phyloP scores from a whole-genome alignment of 2,113 vertebrate genomes.

The Phaethon lepturus region DNA sequence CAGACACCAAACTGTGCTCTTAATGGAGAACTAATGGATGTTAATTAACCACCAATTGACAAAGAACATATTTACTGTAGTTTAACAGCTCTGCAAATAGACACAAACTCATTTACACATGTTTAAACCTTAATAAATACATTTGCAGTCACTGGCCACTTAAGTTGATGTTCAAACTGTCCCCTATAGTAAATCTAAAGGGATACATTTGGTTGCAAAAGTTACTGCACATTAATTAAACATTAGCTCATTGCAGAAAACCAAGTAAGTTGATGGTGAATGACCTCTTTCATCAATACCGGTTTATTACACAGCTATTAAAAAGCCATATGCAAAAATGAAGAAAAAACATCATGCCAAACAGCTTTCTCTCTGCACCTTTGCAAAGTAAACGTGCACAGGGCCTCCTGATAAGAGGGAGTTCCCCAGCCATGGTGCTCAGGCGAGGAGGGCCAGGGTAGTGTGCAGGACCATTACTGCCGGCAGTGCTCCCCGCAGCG shows the following conservation, averaged over 20 bases:
- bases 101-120: conserved; percentile 59
- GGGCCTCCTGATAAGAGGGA: background rate
- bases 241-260: conserved; percentile 49
- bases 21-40: conserved; percentile 64
- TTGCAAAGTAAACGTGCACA: background rate
- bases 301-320: conserved; percentile 41
- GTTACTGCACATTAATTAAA: conserved; percentile 65
- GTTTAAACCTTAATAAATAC: conserved; percentile 72
- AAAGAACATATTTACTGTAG: conserved; percentile 62
- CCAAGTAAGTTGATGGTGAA: conserved; percentile 53
- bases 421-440: rapidly evolving
- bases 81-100: conserved; percentile 61
- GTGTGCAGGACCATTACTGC: background rate
- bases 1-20: conserved; percentile 48
- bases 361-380: background rate
- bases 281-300: conserved; percentile 53
- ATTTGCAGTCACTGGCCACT: conserved; percentile 52
- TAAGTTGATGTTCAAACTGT: conserved; percentile 50
- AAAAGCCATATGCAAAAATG: background rate
- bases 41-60: conserved; percentile 70
- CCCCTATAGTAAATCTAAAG: conserved; percentile 46
- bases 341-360: background rate
- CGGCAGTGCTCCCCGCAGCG: background rate
- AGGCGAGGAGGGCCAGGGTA: background rate
- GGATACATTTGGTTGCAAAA: conserved; percentile 49